A percentile compares a stretch with the other conserved stretches of the same genome.
phyloP scores from a whole-genome alignment of 2,797 vertebrate genomes.

The Oreochromis mossambicus region DNA sequence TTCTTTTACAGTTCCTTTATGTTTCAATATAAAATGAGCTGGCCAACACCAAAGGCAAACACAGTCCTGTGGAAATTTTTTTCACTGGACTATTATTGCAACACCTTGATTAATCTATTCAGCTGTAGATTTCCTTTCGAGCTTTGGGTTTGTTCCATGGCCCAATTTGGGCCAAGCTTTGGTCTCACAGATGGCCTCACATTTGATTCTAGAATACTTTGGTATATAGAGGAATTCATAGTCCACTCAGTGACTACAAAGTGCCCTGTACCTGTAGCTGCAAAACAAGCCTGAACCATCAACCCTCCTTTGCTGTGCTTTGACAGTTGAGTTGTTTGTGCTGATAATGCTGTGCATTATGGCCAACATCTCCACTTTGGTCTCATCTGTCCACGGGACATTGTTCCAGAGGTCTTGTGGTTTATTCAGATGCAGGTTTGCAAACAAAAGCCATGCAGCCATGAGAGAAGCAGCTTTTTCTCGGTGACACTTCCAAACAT shows the following conservation, averaged over 20 bases:
- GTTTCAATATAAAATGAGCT: not conserved
- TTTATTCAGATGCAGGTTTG: not conserved
- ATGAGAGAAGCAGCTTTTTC: rapidly evolving
- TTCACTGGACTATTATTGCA: not conserved
- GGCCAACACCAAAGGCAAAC: rapidly evolving
- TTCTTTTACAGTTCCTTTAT: not conserved
- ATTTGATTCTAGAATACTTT: not conserved
- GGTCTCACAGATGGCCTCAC: not conserved
- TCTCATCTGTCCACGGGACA: not conserved
- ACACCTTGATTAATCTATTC: not conserved
- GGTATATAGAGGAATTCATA: not conserved
- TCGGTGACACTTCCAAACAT: not conserved
- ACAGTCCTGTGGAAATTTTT: not conserved
- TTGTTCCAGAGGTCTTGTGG: not conserved
- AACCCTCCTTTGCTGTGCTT: not conserved
- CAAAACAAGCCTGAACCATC: not conserved
- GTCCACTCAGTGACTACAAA: not conserved
- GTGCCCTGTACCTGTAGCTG: not conserved
- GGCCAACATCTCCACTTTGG: not conserved
- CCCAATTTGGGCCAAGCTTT: not conserved
- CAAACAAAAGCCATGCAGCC: not conserved
- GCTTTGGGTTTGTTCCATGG: rapidly evolving
- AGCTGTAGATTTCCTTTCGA: rapidly evolving
- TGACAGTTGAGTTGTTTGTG: not conserved
- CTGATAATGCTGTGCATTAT: not conserved